A percentile compares a stretch with the other conserved stretches of the same genome.
These are phyloP conservation scores for Corythoichthys intestinalis DNA, from an alignment of 2,113 vertebrate species.

Conservation along the genomic window DNA sequence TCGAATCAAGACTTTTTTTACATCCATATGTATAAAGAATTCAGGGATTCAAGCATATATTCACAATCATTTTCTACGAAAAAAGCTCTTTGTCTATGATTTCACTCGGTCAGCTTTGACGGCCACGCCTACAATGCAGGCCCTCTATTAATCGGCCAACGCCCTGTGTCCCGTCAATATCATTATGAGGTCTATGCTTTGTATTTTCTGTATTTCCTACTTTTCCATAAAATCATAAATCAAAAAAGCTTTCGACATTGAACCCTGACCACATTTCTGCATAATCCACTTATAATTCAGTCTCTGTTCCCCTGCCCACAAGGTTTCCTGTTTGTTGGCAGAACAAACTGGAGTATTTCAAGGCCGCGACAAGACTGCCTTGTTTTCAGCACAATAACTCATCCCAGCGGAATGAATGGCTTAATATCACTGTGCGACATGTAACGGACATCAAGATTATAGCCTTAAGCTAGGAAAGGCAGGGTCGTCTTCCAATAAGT, in stretches of 20 bases:
- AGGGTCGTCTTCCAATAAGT: constrained; percentile 19
- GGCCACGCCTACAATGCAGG: too few species aligned
- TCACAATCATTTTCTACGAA: too few species aligned
- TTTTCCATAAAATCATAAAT: neutral
- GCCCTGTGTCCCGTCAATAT: too few species aligned
- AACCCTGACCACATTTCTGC: constrained; percentile 1
- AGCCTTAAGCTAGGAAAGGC: neutral
- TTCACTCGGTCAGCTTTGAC: too few species aligned
- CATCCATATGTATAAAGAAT: too few species aligned
- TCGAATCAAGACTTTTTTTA: too few species aligned
- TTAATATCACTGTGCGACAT: constrained; percentile 12
- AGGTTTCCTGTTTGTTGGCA: constrained; percentile 28
- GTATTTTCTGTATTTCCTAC: too few species aligned
- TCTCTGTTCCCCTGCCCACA: constrained; percentile 7
- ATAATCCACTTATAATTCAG: constrained; percentile 13
- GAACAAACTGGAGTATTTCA: neutral
- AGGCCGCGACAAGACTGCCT: constrained; percentile 19
- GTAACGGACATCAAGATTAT: constrained; percentile 39
- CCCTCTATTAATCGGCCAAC: too few species aligned
- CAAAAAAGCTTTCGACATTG: too few species aligned
- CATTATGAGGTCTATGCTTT: too few species aligned
- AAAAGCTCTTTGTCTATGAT: too few species aligned
- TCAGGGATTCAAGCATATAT: too few species aligned
- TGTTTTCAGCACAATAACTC: constrained; percentile 33
- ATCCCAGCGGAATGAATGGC: constrained; percentile 3